Percentiles rank a stretch among this genome's conserved stretches.
Evolutionary conservation across 2,888 invertebrate species (phyloP).

Genomic region (Noctua fimbriata): DNA sequence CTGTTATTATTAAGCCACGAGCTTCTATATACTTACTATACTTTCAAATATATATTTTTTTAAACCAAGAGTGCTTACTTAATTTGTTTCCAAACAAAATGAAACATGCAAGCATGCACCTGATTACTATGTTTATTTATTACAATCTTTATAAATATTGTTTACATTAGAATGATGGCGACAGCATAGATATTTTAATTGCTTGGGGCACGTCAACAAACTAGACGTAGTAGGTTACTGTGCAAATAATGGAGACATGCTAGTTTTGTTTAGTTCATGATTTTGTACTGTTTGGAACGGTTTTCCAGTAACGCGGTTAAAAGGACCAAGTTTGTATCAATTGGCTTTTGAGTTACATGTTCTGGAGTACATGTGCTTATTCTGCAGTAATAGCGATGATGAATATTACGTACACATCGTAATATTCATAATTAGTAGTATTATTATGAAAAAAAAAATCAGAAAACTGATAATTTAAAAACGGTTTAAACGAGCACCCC

Average conservation of each 20-base stretch:
- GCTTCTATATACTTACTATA: neutral
- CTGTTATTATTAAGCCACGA: neutral
- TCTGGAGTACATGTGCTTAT: neutral
- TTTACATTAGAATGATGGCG: constrained; percentile 5
- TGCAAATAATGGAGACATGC: neutral
- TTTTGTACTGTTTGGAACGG: neutral
- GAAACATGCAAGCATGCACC: constrained; percentile 19
- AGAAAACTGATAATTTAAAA: too few relatives aligned
- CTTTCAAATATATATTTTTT: neutral
- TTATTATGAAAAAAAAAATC: neutral
- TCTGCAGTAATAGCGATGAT: neutral
- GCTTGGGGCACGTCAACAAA: constrained; percentile 30
- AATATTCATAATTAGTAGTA: neutral
- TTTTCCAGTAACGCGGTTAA: neutral
- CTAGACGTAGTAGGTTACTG: neutral
- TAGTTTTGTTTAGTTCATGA: neutral
- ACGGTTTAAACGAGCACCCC: neutral
- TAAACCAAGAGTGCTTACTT: neutral
- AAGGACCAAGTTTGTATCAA: neutral
- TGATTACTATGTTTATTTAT: constrained; percentile 12
- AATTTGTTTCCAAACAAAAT: constrained; percentile 9
- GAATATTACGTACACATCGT: neutral
- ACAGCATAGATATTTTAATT: constrained; percentile 27
- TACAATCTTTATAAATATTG: neutral
- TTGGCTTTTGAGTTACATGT: neutral